Conservation (phyloP, 2,797 vertebrate genomes). For the Lophius americanus region DNA sequence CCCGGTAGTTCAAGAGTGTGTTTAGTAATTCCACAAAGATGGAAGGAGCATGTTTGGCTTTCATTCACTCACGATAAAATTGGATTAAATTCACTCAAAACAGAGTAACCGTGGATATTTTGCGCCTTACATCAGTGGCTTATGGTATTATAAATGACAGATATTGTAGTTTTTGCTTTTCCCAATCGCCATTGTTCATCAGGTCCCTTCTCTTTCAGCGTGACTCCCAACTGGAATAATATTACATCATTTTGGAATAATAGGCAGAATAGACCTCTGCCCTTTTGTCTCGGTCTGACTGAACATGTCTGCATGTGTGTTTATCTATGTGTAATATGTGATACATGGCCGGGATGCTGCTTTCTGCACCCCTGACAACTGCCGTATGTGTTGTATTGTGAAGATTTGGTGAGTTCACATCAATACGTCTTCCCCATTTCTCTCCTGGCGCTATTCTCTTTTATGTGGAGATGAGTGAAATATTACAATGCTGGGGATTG, state of each 20-base stretch:
- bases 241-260: conserved; percentile 48
- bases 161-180: conserved; percentile 30
- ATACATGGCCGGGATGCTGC: no score
- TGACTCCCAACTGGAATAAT: conserved; percentile 25
- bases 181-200: conserved; percentile 45
- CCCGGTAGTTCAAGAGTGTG: conserved; percentile 24
- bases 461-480: no score
- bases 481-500: no score
- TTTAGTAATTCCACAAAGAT: conserved; percentile 57
- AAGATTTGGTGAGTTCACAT: no score
- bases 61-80: conserved; percentile 52
- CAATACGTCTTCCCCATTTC: no score
- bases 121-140: conserved; percentile 34
- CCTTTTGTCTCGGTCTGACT: conserved; percentile 8
- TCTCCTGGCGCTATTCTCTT: no score
- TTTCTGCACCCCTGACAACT: no score
- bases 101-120: conserved; percentile 46
- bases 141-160: conserved; percentile 10
- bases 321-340: conserved; percentile 3
- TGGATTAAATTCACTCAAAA: conserved; percentile 70
- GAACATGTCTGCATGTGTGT: conserved; percentile 16
- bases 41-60: conserved; percentile 45
- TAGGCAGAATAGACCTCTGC: conserved; percentile 5
- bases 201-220: conserved; percentile 36
- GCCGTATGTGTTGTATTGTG: no score